These are phyloP conservation scores for Quadroppia sp. DNA, from an alignment of 2,888 invertebrate species.

Conservation along the genomic window DNA sequence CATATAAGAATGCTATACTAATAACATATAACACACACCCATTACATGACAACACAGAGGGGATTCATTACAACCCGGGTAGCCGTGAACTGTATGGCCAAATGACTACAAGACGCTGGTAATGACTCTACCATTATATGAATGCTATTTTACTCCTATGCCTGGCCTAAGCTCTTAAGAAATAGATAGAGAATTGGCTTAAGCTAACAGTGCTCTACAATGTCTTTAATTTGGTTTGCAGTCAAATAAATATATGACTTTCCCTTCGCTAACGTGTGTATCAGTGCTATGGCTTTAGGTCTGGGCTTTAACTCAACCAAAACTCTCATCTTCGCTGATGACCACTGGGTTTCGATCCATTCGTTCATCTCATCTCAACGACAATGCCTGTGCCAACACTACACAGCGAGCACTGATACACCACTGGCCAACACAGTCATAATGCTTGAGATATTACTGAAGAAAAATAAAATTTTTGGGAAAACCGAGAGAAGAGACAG, in stretches of 20 bases:
- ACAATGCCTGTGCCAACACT: background rate
- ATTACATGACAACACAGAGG: constrained; percentile 33
- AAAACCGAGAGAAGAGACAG: background rate
- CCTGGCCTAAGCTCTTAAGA: constrained; percentile 12
- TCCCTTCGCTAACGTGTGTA: constrained; percentile 20
- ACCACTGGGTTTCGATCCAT: constrained; percentile 14
- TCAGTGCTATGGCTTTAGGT: constrained; percentile 17
- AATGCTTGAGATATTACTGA: constrained; percentile 8
- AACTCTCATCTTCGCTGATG: constrained; percentile 26
- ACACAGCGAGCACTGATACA: background rate
- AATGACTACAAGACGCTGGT: constrained; percentile 5
- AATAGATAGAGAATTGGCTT: constrained; percentile 24
- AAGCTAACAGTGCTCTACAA: constrained; percentile 13
- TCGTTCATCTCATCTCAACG: constrained; percentile 5
- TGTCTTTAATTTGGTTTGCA: constrained; percentile 31
- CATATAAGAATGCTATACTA: constrained; percentile 15
- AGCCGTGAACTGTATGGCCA: background rate
- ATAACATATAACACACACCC: constrained; percentile 10
- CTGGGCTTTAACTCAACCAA: constrained; percentile 11
- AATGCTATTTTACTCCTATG: constrained; percentile 21
- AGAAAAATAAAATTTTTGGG: background rate
- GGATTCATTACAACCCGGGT: background rate
- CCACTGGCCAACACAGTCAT: constrained; percentile 25
- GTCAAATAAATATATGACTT: constrained; percentile 32
- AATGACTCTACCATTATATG: constrained; percentile 22